A percentile compares a stretch with the other conserved stretches of the same genome.
phyloP scores from a whole-genome alignment of 1,140 invertebrate species.

The Orius insidiosus region DNA sequence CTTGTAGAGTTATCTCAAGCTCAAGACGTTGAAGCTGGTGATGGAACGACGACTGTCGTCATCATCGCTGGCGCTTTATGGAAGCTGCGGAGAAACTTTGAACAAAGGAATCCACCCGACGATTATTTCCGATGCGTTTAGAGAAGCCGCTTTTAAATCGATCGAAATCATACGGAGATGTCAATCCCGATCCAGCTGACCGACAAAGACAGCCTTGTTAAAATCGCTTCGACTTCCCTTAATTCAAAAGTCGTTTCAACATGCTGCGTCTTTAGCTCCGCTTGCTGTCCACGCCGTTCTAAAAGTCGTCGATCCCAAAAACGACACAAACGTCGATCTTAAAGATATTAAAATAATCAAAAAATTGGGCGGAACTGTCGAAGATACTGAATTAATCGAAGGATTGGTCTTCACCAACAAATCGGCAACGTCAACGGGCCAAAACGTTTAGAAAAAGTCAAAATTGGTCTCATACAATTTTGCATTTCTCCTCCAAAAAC shows the following conservation, averaged over 20 bases:
- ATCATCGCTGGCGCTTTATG: slow-evolving; percentile 88
- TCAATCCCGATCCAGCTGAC: slow-evolving; percentile 69
- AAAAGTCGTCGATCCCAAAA: slow-evolving; percentile 54
- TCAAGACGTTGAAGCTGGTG: slow-evolving; percentile 97
- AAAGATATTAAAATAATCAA: slow-evolving; percentile 91
- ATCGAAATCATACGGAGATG: slow-evolving; percentile 77
- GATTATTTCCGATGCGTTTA: slow-evolving; percentile 91
- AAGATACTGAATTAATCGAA: slow-evolving; percentile 92
- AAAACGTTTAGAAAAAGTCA: slow-evolving; percentile 88
- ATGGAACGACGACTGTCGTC: slow-evolving; percentile 96
- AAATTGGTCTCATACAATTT: slow-evolving; percentile 98
- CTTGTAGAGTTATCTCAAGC: slow-evolving; percentile 95
- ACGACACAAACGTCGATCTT: slow-evolving; percentile 48
- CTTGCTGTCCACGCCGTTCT: slow-evolving; percentile 95
- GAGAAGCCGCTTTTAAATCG: slow-evolving; percentile 69
- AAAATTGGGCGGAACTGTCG: slow-evolving; percentile 91
- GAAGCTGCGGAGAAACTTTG: slow-evolving; percentile 88
- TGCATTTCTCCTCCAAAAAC: slow-evolving; percentile 99
- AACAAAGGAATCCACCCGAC: slow-evolving; percentile 95
- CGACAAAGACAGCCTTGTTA: slow-evolving; percentile 75
- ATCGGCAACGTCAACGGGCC: slow-evolving; percentile 81
- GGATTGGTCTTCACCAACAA: slow-evolving; percentile 88
- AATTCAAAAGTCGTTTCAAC: slow-evolving; percentile 99
- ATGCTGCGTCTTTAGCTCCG: slow-evolving; percentile 84
- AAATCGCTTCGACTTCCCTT: slow-evolving; percentile 90